These are phyloP conservation scores for Atherinomorus stipes DNA, from an alignment of 2,113 vertebrate species.

Conservation along the genomic window DNA sequence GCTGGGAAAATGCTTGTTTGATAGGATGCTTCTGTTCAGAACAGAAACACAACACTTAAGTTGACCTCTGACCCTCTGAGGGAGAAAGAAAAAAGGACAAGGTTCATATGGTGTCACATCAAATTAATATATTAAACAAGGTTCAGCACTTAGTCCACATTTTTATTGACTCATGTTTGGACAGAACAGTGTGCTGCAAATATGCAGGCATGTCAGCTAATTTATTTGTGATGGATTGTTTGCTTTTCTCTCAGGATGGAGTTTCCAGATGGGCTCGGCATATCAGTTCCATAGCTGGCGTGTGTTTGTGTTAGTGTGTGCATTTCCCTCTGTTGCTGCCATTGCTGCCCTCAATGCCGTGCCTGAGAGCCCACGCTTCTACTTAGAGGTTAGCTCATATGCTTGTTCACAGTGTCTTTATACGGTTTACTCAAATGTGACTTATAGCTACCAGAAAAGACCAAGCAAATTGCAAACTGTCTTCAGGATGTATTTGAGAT, in stretches of 20 bases:
- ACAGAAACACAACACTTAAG: background rate
- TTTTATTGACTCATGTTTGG: background rate
- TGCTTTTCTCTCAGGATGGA: slow-evolving; percentile 87
- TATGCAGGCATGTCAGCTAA: slow-evolving; percentile 2
- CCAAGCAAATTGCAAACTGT: background rate
- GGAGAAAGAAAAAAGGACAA: slow-evolving; percentile 17
- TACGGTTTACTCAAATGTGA: background rate
- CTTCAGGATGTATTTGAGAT: background rate
- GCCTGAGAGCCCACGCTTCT: slow-evolving; percentile 98
- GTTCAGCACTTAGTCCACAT: background rate
- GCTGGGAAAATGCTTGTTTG: background rate
- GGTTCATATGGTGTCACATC: slow-evolving; percentile 1
- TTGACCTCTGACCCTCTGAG: slow-evolving; percentile 28
- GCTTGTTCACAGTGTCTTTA: background rate
- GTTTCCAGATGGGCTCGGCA: slow-evolving; percentile 98
- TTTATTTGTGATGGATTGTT: background rate
- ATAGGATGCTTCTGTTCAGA: background rate
- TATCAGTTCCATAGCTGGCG: slow-evolving; percentile 99
- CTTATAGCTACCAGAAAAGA: background rate
- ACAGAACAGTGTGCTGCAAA: background rate
- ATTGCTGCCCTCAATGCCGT: slow-evolving; percentile 93
- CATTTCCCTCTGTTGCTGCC: slow-evolving; percentile 94
- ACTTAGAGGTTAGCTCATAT: slow-evolving; percentile 87
- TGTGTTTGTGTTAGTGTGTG: slow-evolving; percentile 96
- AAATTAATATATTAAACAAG: slow-evolving; percentile 2